Conservation (phyloP, 2,888 invertebrate species). For the Amphimallon solstitiale region DNA sequence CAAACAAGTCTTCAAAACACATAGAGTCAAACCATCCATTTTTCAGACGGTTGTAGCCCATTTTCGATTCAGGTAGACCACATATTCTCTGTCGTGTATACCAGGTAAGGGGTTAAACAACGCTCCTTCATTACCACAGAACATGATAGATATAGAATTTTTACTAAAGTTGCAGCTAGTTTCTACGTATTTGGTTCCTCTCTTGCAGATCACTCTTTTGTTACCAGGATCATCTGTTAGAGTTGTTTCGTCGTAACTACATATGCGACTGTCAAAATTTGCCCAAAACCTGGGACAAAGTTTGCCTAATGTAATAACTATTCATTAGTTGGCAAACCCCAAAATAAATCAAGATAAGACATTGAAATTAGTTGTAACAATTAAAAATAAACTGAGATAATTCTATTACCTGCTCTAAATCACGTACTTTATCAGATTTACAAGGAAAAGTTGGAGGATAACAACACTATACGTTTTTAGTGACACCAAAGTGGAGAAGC, state of each 20-base stretch:
- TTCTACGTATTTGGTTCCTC: not conserved
- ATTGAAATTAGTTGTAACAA: too few relatives aligned
- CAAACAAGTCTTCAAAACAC: conserved; percentile 39
- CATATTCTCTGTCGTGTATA: conserved; percentile 39
- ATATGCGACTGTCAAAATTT: too few relatives aligned
- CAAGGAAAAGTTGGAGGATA: too few relatives aligned
- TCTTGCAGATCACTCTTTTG: not conserved
- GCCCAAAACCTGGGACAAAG: too few relatives aligned
- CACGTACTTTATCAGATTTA: too few relatives aligned
- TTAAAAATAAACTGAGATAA: too few relatives aligned
- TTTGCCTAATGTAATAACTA: too few relatives aligned
- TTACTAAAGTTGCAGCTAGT: not conserved
- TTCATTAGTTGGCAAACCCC: too few relatives aligned
- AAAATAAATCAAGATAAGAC: too few relatives aligned
- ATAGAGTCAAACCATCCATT: conserved; percentile 46
- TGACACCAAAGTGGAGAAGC: too few relatives aligned
- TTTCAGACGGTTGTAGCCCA: conserved; percentile 39
- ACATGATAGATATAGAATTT: not conserved
- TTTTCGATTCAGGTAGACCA: conserved; percentile 45
- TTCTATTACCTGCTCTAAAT: too few relatives aligned
- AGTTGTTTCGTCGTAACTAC: conserved; percentile 28
- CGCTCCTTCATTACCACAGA: not conserved
- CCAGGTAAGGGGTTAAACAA: conserved; percentile 39
- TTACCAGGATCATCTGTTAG: not conserved
- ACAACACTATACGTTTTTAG: too few relatives aligned